Base-by-base conservation (phyloP, 2,888 invertebrate genomes). In the Tupiocoris notatus region DNA sequence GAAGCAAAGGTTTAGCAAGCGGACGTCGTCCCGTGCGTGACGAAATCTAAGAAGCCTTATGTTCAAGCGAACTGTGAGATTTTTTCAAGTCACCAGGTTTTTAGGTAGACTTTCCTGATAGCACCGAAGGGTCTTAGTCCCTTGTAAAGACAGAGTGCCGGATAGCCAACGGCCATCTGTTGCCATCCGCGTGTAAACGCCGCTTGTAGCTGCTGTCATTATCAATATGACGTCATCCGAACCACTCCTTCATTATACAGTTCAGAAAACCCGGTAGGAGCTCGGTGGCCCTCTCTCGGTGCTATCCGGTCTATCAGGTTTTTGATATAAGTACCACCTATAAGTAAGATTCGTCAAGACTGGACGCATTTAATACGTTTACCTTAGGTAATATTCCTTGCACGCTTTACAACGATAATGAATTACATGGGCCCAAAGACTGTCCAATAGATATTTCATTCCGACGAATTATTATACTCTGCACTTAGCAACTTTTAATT, bases 141-240 rank as follows among this genome's bases (percentile, higher is more conserved):
- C 25, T 24, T 39, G 56, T 57, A 67, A 7, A 59, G 23, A 54
- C 20, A 54, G 39, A 25, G 20, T 20, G 54, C 18, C 17, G 22
- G 63, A 62, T 73, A 39, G 73, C 73, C 73, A 62, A 54, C 16
- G 73, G 73, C 73, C 73, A 73, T 73, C 73, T 73, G 73, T 73
- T 73, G 73, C 73, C 73, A 73, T 63, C 73, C 61, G 62, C 73
- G 73, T 63, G 73, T 73, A 73, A 73, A 39, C 73, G 73, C 6
- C 12, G 39, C 39, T 39, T 23, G 63, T 16, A 61, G 62, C 63
- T 62, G 63, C 73, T 62, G 73, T 73, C 73, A 73, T 73, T 73
- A 73, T 73, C 39, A 73, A 25, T 62, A 12, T 73, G 73, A 73
- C 73, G 73, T 73, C 73, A 73, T 62, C 22, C 0, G 16, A 54